Base-by-base conservation (phyloP, 2,888 invertebrate species). In the Anarsia innoxiella region DNA sequence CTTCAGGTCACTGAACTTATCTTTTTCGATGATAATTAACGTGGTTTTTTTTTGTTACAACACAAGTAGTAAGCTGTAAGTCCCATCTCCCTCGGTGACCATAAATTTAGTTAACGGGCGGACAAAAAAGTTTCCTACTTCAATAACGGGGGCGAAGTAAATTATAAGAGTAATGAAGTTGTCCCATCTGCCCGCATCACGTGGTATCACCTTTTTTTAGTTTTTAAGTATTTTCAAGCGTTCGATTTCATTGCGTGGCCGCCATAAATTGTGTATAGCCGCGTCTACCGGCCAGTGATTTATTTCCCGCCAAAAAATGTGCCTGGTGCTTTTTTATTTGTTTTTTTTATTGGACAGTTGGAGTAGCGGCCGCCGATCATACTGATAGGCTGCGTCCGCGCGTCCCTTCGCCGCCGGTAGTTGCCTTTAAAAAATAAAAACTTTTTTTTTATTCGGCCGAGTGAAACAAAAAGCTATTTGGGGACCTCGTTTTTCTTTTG, bases 241-340 rank as follows among this genome's bases (percentile, higher is more conserved):
- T 51, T 57, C 56, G 58, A 56, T 55, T 58, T 57, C 62, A 59
- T 60, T 59, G 66, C 62, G 62, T 63, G 59, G 66, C 77, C 71
- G 65, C 80, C 70, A 83, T 82, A 82, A 83, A 82, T 83, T 80
- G 72, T 51, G 71, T 77, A 76, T 77, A 66, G 76, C 65, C 64
- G 59, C 75, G 66, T 78, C 79, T 72, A 70, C 72, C 61, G 62
- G 51, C 52, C 63, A 41, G 75, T 80, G 83, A 84, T 84, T 84
- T 83, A 84, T 83, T 74, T 63, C 79, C 82, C 65, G 83, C 83
- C 79, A 83, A 84, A 83, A 80, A 74, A 71, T 82, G 80, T 79
- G 76, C 61, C 66, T 59, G 61, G 66, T 66, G 53, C 69, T 66
- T 60, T 56, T 66, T 66, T 73, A 23, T 15, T 57, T 54, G 48